These are phyloP conservation scores for Oscheius sp. DNA, from an alignment of 2,888 invertebrate genomes.

Conservation along the genomic window DNA sequence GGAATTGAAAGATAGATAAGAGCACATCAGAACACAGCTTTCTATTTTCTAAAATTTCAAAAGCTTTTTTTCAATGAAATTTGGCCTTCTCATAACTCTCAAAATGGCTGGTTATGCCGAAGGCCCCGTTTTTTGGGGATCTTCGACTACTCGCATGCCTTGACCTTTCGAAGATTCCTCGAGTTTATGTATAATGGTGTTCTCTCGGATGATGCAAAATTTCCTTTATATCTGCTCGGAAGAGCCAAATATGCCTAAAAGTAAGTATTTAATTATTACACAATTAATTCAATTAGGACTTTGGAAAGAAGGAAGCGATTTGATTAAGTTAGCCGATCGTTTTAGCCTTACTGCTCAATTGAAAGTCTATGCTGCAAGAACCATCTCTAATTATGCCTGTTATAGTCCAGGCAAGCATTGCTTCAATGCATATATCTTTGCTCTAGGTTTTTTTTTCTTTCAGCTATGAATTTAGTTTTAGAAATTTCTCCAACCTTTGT, in stretches of 20 bases:
- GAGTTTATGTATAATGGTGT: not conserved
- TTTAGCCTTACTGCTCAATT: not conserved
- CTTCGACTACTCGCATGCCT: not conserved
- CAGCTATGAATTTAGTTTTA: no score
- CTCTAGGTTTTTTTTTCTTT: no score
- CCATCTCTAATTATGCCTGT: not conserved
- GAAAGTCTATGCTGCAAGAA: not conserved
- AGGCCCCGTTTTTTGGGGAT: no score
- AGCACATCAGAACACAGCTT: no score
- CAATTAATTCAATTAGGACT: not conserved
- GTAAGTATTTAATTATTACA: no score
- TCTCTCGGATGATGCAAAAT: not conserved
- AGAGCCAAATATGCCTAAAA: no score
- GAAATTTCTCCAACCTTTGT: no score
- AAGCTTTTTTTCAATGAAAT: no score
- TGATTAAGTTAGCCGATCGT: not conserved
- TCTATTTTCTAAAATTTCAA: no score
- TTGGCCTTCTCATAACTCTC: no score
- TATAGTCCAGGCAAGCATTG: not conserved
- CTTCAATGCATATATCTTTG: not conserved
- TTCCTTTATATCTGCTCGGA: not conserved
- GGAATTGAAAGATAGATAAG: no score
- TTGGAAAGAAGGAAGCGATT: not conserved
- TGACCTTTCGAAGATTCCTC: not conserved
- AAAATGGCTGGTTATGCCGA: no score